Evolutionary conservation across 2,888 invertebrate genomes (phyloP), one percentile per base, ranked within the genome.

Genomic region (Mythimna ferrago): DNA sequence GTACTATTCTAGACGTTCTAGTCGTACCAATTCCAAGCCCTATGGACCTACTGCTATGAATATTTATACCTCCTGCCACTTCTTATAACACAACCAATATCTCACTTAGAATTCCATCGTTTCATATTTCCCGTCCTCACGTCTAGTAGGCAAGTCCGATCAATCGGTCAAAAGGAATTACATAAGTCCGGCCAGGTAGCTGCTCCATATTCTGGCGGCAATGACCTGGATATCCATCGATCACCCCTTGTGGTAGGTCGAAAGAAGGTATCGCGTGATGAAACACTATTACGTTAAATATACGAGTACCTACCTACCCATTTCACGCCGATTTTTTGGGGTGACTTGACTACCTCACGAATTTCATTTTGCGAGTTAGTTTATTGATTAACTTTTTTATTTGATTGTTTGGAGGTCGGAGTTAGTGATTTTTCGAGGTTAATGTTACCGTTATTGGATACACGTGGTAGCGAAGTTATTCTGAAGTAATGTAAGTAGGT

Each of bases 211-310:
- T 73, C 66, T 58, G 14, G 80, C 86, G 91, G 84, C 92, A 92
- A 85, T 93, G 94, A 92, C 93, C 94, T 87, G 86, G 79, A 88
- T 91, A 88, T 84, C 81, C 87, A 92, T 90, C 91, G 89, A 88
- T 86, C 84, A 83, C 82, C 85, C 85, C 86, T 92, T 93, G 92
- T 85, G 91, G 93, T 92, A 93, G 94, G 93, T 93, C 90, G 81
- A 78, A 75, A 81, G 81, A 64, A 77, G 80, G 76, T 71, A 74
- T 91, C 80, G 88, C 91, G 90, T 90, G 90, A 87, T 86, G 44
- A 71, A 60, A 72, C 62, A 44, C 60, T 64, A 68, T 83, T 64
- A 73, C 62, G 16, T 38, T 54, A 53, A 77, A 76, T 77, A 76
- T 48, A 38, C 19, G 6, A 16, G 19, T 14, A 48, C 16, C 48